A percentile compares a stretch with the other conserved stretches of the same genome.
Evolutionary conservation across 30 jellyfish, hydroid and myxozoan genomes (phyloP).

Genomic region (Chrysaora quinquecirrha): DNA sequence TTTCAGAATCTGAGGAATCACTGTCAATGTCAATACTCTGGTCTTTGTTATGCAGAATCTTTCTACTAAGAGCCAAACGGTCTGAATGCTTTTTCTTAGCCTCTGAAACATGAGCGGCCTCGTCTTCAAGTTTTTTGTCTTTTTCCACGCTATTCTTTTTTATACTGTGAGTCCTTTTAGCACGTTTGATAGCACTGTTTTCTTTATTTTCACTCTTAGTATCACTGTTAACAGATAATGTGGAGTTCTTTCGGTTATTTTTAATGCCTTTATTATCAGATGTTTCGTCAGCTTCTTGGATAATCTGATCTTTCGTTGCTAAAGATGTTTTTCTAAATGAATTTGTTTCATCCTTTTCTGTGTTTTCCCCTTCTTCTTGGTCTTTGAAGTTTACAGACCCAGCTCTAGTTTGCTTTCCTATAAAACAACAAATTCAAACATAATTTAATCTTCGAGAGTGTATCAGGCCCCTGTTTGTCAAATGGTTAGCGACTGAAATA

Average conservation of each 20-base stretch:
- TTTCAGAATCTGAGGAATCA: slow-evolving; percentile 58
- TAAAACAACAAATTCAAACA: too few species aligned
- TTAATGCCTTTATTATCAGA: background rate
- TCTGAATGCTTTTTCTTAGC: slow-evolving; percentile 8
- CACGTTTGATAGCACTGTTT: background rate
- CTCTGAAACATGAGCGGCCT: slow-evolving; percentile 19
- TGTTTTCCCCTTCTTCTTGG: too few species aligned
- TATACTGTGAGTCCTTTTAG: background rate
- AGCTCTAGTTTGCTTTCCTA: too few species aligned
- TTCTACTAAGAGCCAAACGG: slow-evolving; percentile 6
- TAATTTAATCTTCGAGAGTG: too few species aligned
- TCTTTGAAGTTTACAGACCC: too few species aligned
- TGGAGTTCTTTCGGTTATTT: background rate
- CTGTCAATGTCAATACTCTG: slow-evolving; percentile 50
- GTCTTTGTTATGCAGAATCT: slow-evolving; percentile 46
- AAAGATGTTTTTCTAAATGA: too few species aligned
- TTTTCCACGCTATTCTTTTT: background rate
- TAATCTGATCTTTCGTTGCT: too few species aligned
- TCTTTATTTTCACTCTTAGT: background rate
- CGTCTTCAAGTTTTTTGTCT: slow-evolving; percentile 14
- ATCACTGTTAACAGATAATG: background rate
- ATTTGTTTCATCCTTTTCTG: too few species aligned
- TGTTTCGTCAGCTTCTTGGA: too few species aligned
- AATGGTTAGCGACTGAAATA: too few species aligned
- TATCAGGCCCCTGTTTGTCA: too few species aligned